phyloP scores from a whole-genome alignment of 2,113 vertebrate genomes.

The Telmatochromis sp. region DNA sequence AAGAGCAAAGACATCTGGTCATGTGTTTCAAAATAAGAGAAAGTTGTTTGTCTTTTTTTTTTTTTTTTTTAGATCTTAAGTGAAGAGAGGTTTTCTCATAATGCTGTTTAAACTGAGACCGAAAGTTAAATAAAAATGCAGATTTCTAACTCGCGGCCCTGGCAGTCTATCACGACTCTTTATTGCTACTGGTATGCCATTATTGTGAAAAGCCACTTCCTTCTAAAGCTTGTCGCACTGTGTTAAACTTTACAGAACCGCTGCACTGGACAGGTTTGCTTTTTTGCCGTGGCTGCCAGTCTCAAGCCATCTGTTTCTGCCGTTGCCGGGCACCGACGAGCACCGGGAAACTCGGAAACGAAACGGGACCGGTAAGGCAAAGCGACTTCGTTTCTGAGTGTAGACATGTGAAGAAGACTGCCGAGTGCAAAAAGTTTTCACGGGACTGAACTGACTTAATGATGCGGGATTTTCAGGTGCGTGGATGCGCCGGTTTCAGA shows the following conservation, averaged over 20 bases:
- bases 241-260: not conserved
- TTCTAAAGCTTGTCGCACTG: not conserved
- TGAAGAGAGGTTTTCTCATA: not conserved
- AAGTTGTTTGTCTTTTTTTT: not conserved
- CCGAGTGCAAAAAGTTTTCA: slow-evolving; percentile 1
- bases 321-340: slow-evolving; percentile 42
- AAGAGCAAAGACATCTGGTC: not conserved
- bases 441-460: not conserved
- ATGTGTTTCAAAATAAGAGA: slow-evolving; percentile 26
- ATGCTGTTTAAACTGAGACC: not conserved
- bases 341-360: slow-evolving; percentile 32
- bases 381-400: not conserved
- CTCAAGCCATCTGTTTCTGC: slow-evolving; percentile 20
- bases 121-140: not conserved
- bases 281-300: slow-evolving; percentile 15
- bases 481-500: not conserved
- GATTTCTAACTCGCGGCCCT: not conserved
- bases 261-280: slow-evolving; percentile 22
- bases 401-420: not conserved
- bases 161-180: not conserved
- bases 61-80: not conserved
- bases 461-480: not conserved
- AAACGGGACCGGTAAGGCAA: slow-evolving; percentile 55
- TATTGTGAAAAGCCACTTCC: slow-evolving; percentile 13
- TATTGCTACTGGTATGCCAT: not conserved